These are phyloP conservation scores for Octodonta nipae DNA, from an alignment of 2,888 invertebrate genomes.

Conservation along the genomic window DNA sequence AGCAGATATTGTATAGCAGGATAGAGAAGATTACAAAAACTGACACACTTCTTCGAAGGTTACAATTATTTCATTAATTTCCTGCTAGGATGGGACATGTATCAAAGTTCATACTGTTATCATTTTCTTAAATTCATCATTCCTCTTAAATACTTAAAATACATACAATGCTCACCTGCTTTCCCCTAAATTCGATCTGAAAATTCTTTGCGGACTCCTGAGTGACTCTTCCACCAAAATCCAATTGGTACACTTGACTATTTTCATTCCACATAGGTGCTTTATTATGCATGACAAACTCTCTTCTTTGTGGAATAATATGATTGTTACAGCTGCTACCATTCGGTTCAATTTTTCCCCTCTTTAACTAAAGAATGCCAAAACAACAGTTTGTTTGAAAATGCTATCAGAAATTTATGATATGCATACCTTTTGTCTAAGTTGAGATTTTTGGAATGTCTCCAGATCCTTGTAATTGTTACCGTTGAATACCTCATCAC, in stretches of 20 bases:
- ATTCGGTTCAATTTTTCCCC: constrained; percentile 47
- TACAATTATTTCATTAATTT: too few species aligned
- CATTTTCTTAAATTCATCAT: too few species aligned
- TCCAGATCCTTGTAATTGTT: constrained; percentile 75
- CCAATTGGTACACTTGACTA: constrained; percentile 96
- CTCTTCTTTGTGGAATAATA: constrained; percentile 47
- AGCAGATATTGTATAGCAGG: too few species aligned
- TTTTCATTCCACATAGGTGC: constrained; percentile 87
- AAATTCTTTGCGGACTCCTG: constrained; percentile 99
- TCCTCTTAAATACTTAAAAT: too few species aligned
- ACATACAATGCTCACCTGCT: constrained; percentile 86
- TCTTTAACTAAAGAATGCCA: constrained; percentile 55
- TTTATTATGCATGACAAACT: constrained; percentile 95
- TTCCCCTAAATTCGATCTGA: constrained; percentile 92
- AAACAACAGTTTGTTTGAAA: neutral
- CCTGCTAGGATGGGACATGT: too few species aligned
- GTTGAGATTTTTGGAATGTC: constrained; percentile 82
- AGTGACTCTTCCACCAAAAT: constrained; percentile 96
- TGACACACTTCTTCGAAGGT: too few species aligned
- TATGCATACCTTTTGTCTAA: constrained; percentile 66
- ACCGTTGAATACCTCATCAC: constrained; percentile 47
- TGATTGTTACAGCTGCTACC: constrained; percentile 35
- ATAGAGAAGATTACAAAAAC: too few species aligned
- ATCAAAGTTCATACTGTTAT: too few species aligned
- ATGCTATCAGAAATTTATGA: neutral